Conservation (phyloP, 2,797 vertebrate genomes). For the Argya squamiceps region DNA sequence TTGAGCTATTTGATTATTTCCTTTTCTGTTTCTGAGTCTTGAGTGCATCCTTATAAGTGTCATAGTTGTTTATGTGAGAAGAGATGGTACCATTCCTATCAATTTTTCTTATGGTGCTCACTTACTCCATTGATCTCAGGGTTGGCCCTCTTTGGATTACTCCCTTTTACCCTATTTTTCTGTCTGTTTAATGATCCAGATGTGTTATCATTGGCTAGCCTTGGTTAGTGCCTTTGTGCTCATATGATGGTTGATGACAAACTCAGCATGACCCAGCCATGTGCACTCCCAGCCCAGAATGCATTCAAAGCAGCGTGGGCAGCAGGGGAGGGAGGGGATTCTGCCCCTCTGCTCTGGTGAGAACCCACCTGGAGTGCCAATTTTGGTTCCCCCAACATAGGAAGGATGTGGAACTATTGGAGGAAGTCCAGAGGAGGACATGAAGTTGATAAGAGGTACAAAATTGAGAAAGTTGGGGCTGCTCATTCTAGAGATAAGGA, state of each 20-base stretch:
- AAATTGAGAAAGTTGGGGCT: not conserved
- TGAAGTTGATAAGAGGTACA: not conserved
- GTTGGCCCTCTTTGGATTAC: not conserved
- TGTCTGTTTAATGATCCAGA: not conserved
- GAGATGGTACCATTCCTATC: not conserved
- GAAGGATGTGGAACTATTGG: not conserved
- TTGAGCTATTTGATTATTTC: not conserved
- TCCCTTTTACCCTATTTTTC: not conserved
- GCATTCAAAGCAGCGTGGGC: rapidly evolving
- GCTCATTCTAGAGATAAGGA: not conserved
- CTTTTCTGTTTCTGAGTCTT: not conserved
- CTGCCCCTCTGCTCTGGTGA: not conserved
- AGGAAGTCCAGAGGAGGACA: not conserved
- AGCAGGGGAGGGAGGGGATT: not conserved
- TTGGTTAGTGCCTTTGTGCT: not conserved
- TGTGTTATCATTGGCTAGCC: not conserved
- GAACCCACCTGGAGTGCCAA: not conserved
- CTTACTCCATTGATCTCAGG: rapidly evolving
- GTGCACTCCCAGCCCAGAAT: not conserved
- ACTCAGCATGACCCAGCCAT: not conserved
- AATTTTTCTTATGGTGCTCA: not conserved
- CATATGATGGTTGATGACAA: not conserved
- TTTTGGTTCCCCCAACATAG: not conserved
- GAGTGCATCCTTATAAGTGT: not conserved
- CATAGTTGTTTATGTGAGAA: not conserved